Base-by-base conservation (phyloP, 2,113 vertebrate genomes). In the Protobothrops flavoviridis region DNA sequence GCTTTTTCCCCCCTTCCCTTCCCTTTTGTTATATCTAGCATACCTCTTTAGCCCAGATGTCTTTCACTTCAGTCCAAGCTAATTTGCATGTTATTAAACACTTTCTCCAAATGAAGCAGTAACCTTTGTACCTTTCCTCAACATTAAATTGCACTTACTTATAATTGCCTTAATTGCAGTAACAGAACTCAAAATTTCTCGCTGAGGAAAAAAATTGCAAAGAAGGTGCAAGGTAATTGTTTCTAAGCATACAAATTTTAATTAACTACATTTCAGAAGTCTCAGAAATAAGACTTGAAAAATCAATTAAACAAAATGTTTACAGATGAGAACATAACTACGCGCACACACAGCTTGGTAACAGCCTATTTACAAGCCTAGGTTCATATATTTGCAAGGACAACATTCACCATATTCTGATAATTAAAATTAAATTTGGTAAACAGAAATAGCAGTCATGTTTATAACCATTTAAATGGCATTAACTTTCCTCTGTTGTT, bases 371-470 rank as follows among this genome's bases (percentile, higher is more conserved):
- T 95, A 93, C 95, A 89, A 56, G 93, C 91, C 94, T 0, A 50
- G 92, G 53, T 95, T 94, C 20, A 0, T 95, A 61, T 9, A 4
- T 64, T 90, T 81, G 94, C 90, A 90, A 93, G 96, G 95, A 92
- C 74, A 94, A 52, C 93, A 87, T 90, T 90, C 39, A 92, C 85
- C 92, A 94, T 59, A 94, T 91, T 94, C 87, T 91, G 94, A 92
- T 96, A 96, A 97, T 97, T 96, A 93, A 33, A 92, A 96, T 96
- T 96, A 89, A 85, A 89, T 91, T 96, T 97, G 91, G 94, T 96
- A 95, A 96, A 96, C 91, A 94, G n/a, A 94, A 95, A 90, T 61
- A 39, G 87, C 52, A 94, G 3, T 45, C 57, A 61, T 94, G 74
- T 90, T 94, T 95, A 92, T 94, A 93, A 93, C 17, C 24, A 91